Base-by-base conservation (phyloP, 2,888 invertebrate genomes). In the Dasypolia templi region DNA sequence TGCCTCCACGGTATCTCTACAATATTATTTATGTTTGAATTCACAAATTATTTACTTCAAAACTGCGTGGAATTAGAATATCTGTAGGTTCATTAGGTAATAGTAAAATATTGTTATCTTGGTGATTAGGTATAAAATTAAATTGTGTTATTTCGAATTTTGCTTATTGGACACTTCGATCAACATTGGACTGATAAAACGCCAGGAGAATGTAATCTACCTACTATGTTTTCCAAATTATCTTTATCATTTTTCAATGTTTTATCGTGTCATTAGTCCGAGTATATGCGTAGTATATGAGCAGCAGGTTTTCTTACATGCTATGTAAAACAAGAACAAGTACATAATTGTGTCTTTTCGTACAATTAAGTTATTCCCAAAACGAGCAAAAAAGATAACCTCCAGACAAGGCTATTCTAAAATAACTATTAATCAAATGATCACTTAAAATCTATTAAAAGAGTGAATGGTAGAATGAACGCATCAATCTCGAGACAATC, bases 401-500 rank as follows among this genome's bases (percentile, higher is more conserved):
- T 29, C 12, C 26, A 68, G 55, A 29, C 68, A 72, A 79, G 82
- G 82, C 17, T 51, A 70, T 39, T 17, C 14, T 3, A 56, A 82
- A 81, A 75, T 65, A 79, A 71, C 64, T 58, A 75, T 75, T 49
- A 79, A 79, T 82, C 66, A 75, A 79, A 51, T 58, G 56, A 66
- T 76, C 72, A 76, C 70, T 78, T 78, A 61, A 75, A 82, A 82
- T 84, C 85, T 82, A 85, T 85, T 79, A 82, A 71, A 78, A 67
- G 70, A 75, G 65, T 84, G 75, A 77, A 81, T 84, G 72, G 75
- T 66, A 59, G 67, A 72, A 77, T 73, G 65, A 68, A 78, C 82
- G 67, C 83, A 88, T 88, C 86, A 83, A 88, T 88, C 84, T 85
- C 79, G 59, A 69, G 77, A 84, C 87, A 89, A 91, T 91, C 89